Base-by-base conservation (phyloP, 1,140 invertebrate genomes). In the Homalodisca vitripennis region DNA sequence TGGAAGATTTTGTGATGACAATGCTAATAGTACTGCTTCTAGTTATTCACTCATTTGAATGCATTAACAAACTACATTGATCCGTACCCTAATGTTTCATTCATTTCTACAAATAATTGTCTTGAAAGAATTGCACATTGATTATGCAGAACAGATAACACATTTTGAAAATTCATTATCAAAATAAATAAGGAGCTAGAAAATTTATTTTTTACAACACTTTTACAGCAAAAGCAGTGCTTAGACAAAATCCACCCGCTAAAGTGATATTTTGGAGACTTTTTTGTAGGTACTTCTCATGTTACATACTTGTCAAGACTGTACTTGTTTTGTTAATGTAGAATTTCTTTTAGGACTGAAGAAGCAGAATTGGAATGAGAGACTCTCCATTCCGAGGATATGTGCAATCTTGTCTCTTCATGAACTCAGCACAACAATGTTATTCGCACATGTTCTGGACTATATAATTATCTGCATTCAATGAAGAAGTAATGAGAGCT, bases 401-500 rank as follows among this genome's bases (percentile, higher is more conserved):
- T 60, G 55, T 60, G 55, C 55, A 60, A 60, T 60, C 55, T 27
- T 26, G 10, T 22, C 12, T 24, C 24, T 60, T 10, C 29, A 22
- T 60, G 14, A 22, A 60, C 12, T 27, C n/a, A 60, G 55, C 55
- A 60, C 55, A 60, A 60, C 14, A 60, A 27, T 60, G 55, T 60
- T 60, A 60, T 60, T 60, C 27, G 55, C 55, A 60, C 55, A 60
- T 60, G 55, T 60, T 60, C 55, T 60, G 55, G 55, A 17, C 17
- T 41, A 41, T 41, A 41, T n/a, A n/a, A n/a, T n/a, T n/a, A n/a
- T n/a, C n/a, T n/a, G n/a, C n/a, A n/a, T n/a, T n/a, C n/a, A n/a
- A n/a, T n/a, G n/a, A n/a, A n/a, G n/a, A n/a, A n/a, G n/a, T n/a
- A n/a, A n/a, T n/a, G n/a, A n/a, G n/a, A n/a, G n/a, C n/a, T n/a